phyloP scores from a whole-genome alignment of 1,140 invertebrate genomes.

The Antheraea pernyi region DNA sequence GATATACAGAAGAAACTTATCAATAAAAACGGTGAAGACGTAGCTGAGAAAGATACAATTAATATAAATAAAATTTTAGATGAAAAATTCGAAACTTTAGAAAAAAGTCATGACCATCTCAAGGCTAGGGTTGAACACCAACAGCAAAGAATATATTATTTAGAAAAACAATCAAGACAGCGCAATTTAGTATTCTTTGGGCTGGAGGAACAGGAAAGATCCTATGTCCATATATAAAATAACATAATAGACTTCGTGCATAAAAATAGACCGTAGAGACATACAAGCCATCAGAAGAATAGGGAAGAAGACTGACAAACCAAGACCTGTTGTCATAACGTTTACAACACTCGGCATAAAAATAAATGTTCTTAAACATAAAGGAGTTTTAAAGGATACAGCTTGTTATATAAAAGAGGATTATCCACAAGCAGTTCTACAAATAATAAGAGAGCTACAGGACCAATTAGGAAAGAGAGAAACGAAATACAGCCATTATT shows the following conservation, averaged over 20 bases:
- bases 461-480: too few species aligned
- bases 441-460: too few species aligned
- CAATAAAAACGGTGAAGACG: background rate
- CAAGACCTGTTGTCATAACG: constrained; percentile 5
- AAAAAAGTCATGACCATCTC: constrained; percentile 6
- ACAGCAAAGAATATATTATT: constrained; percentile 11
- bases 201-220: constrained; percentile 9
- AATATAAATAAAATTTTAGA: constrained; percentile 12
- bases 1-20: constrained; percentile 7
- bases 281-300: constrained; percentile 9
- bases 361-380: background rate
- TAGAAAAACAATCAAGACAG: constrained; percentile 11
- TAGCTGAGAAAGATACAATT: constrained; percentile 1
- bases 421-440: too few species aligned
- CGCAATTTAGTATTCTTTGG: constrained; percentile 11
- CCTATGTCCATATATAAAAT: constrained; percentile 8
- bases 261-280: constrained; percentile 6
- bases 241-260: constrained; percentile 9
- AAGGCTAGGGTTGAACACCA: constrained; percentile 7
- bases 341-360: constrained; percentile 4
- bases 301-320: background rate
- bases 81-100: background rate
- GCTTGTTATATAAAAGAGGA: too few species aligned
- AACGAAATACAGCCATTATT: too few species aligned
- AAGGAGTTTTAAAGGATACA: too few species aligned